Conservation (phyloP, 2,113 vertebrate genomes). For the Hemiprocne comata region DNA sequence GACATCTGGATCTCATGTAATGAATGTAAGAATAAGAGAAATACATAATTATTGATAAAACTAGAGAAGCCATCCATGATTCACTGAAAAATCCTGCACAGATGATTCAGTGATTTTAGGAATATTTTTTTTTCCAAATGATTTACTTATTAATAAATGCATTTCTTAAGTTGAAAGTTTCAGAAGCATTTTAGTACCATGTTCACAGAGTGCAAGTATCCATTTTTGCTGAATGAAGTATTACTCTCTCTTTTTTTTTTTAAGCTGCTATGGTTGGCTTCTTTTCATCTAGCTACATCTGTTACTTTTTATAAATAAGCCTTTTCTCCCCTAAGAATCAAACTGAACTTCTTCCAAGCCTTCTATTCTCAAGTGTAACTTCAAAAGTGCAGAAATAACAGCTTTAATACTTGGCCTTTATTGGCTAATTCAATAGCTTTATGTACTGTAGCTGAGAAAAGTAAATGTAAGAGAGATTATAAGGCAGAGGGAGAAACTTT, state of each 20-base stretch:
- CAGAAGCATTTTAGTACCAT: background rate
- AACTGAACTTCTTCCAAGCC: constrained; percentile 46
- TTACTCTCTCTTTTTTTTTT: background rate
- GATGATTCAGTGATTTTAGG: background rate
- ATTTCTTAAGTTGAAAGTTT: background rate
- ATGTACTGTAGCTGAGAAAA: constrained; percentile 18
- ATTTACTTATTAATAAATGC: background rate
- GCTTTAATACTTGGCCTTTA: constrained; percentile 62
- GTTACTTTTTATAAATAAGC: constrained; percentile 50
- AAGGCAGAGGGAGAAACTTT: background rate
- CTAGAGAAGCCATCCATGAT: background rate
- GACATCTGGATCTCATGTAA: background rate
- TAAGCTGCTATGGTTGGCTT: background rate
- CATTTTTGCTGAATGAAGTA: background rate
- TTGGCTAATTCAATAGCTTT: constrained; percentile 53
- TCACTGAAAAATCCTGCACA: background rate
- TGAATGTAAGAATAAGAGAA: background rate
- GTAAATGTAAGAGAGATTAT: constrained; percentile 57
- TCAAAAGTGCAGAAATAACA: constrained; percentile 47
- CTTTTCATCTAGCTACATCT: constrained; percentile 52
- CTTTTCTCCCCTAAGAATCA: constrained; percentile 23
- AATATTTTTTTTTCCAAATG: background rate
- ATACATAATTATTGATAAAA: background rate
- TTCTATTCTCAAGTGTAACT: constrained; percentile 55
- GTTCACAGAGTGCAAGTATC: background rate